phyloP scores from a whole-genome alignment of 2,888 invertebrate genomes.

The Dolomedes plantarius region DNA sequence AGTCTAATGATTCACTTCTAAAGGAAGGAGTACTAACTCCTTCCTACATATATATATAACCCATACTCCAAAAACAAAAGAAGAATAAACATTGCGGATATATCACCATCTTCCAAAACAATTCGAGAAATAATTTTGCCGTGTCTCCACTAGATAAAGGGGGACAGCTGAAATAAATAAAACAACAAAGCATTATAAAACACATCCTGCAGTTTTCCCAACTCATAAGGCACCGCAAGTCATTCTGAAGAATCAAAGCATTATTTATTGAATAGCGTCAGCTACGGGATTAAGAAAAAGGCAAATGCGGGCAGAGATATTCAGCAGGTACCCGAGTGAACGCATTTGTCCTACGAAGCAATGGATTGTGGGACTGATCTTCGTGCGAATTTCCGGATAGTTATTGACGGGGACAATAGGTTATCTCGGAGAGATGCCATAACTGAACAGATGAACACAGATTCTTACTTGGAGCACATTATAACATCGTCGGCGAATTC shows the following conservation, averaged over 20 bases:
- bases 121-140: neutral
- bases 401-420: neutral
- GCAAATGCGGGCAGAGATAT: no score
- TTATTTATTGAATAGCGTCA: neutral
- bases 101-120: neutral
- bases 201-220: neutral
- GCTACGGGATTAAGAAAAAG: neutral
- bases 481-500: no score
- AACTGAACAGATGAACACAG: no score
- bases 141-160: no score
- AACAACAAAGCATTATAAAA: neutral
- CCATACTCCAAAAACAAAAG: no score
- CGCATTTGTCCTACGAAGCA: neutral
- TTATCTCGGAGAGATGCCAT: neutral
- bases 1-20: no score
- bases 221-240: neutral
- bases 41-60: no score
- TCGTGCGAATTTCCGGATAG: neutral
- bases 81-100: neutral
- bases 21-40: no score
- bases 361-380: neutral
- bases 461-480: no score
- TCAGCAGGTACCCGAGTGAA: neutral
- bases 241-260: neutral
- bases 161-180: no score